A percentile compares a stretch with the other conserved stretches of the same genome.
Conservation (phyloP, 2,888 invertebrate species). For the Philereme transversata region DNA sequence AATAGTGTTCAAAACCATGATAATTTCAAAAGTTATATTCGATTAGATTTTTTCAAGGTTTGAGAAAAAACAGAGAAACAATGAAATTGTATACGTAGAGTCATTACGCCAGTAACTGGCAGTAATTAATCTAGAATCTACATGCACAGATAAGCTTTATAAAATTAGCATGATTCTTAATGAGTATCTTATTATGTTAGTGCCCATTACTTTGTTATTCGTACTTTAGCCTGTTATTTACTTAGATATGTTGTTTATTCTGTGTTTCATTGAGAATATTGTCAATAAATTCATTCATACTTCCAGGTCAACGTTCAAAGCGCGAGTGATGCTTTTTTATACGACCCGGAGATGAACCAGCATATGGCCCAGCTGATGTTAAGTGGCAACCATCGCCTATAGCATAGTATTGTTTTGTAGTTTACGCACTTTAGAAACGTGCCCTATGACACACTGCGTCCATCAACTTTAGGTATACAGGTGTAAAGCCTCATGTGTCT, state of each 20-base stretch:
- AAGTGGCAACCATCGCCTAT: too few species aligned
- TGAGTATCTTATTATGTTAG: constrained; percentile 15
- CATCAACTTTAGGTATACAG: too few species aligned
- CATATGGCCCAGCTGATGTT: too few species aligned
- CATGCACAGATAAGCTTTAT: constrained; percentile 19
- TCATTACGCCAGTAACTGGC: constrained; percentile 4
- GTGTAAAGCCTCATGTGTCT: too few species aligned
- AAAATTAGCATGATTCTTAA: constrained; percentile 19
- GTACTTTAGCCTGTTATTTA: constrained; percentile 17
- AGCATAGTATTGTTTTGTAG: too few species aligned
- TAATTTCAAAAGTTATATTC: too few species aligned
- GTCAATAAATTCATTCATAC: constrained; percentile 12
- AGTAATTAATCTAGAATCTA: constrained; percentile 11
- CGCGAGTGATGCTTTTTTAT: not conserved
- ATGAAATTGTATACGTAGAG: constrained; percentile 5
- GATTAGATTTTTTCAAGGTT: not conserved
- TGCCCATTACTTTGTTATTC: constrained; percentile 28
- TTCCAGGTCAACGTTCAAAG: constrained; percentile 10
- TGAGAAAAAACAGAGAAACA: not conserved
- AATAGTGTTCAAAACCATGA: too few species aligned
- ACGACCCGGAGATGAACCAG: too few species aligned
- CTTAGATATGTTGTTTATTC: not conserved
- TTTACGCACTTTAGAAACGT: too few species aligned
- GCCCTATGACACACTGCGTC: too few species aligned
- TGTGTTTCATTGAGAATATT: constrained; percentile 6